phyloP scores from a whole-genome alignment of 2,888 invertebrate species.

The Melanargia galathea region DNA sequence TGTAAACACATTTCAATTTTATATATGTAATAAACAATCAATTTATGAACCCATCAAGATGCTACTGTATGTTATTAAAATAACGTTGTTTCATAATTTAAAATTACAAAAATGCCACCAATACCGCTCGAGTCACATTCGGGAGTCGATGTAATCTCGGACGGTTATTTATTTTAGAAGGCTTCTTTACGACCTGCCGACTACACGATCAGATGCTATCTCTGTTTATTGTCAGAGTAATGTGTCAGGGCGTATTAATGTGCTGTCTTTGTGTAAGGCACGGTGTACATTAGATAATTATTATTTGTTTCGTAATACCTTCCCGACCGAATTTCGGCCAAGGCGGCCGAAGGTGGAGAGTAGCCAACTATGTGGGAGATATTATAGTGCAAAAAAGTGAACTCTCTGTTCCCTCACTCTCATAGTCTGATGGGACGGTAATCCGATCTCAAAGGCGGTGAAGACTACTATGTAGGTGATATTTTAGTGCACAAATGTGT shows the following conservation, averaged over 20 bases:
- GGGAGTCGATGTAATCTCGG: constrained; percentile 36
- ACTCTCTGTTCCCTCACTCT: too few relatives aligned
- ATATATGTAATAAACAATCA: too few relatives aligned
- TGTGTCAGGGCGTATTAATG: constrained; percentile 43
- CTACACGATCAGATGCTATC: constrained; percentile 44
- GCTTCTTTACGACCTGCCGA: constrained; percentile 38
- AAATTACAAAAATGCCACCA: constrained; percentile 9
- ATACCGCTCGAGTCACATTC: constrained; percentile 5
- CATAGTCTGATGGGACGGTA: too few relatives aligned
- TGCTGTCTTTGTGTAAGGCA: constrained; percentile 35
- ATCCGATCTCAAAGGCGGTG: too few relatives aligned
- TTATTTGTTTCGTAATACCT: not conserved
- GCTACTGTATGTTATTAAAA: not conserved
- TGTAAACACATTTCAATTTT: too few relatives aligned
- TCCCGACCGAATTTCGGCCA: too few relatives aligned
- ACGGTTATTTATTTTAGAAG: constrained; percentile 40
- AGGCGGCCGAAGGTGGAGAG: too few relatives aligned
- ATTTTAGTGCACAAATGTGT: too few relatives aligned
- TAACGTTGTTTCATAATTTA: not conserved
- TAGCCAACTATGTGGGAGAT: too few relatives aligned
- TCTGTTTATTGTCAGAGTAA: constrained; percentile 45
- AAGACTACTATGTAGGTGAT: too few relatives aligned
- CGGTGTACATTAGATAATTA: constrained; percentile 23
- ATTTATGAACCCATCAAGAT: not conserved
- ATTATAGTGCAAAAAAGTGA: too few relatives aligned